Percentiles rank a stretch among this genome's conserved stretches.
These are phyloP conservation scores for Agraylea sexmaculata DNA, from an alignment of 1,140 invertebrate genomes.

Conservation along the genomic window DNA sequence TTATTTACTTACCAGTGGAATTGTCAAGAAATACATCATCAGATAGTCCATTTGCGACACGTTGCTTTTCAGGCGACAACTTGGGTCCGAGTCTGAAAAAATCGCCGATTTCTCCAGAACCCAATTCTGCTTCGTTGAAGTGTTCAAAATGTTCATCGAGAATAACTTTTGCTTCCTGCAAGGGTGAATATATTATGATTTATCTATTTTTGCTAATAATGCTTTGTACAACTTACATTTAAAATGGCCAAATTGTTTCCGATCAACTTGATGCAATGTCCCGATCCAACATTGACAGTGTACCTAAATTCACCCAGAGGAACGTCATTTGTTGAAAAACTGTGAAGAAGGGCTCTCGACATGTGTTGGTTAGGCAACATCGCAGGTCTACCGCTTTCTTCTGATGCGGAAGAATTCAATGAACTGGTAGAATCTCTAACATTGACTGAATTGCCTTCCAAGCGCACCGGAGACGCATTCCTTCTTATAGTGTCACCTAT, in stretches of 20 bases:
- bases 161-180: slow-evolving; percentile 70
- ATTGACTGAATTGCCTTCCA: slow-evolving; percentile 30
- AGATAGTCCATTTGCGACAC: slow-evolving; percentile 28
- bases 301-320: slow-evolving; percentile 76
- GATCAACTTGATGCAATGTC: slow-evolving; percentile 70
- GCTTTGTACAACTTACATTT: slow-evolving; percentile 51
- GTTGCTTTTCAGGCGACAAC: slow-evolving; percentile 31
- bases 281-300: slow-evolving; percentile 62
- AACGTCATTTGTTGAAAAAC: slow-evolving; percentile 71
- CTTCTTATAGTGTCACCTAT: slow-evolving; percentile 87
- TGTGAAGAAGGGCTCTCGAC: slow-evolving; percentile 54
- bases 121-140: slow-evolving; percentile 15
- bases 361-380: slow-evolving; percentile 35
- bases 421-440: slow-evolving; percentile 47
- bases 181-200: slow-evolving; percentile 15
- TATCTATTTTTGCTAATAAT: neutral
- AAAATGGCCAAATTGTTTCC: slow-evolving; percentile 73
- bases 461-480: slow-evolving; percentile 78
- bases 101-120: slow-evolving; percentile 32
- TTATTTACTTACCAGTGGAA: too few species aligned
- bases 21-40: slow-evolving; percentile 30
- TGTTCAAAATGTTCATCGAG: slow-evolving; percentile 66
- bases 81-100: slow-evolving; percentile 37
- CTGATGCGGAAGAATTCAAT: slow-evolving; percentile 62
- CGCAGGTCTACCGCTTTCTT: slow-evolving; percentile 41